Evolutionary conservation across 92 coral and sea anemone species (phyloP).

Genomic region (Paragorgia papillata): DNA sequence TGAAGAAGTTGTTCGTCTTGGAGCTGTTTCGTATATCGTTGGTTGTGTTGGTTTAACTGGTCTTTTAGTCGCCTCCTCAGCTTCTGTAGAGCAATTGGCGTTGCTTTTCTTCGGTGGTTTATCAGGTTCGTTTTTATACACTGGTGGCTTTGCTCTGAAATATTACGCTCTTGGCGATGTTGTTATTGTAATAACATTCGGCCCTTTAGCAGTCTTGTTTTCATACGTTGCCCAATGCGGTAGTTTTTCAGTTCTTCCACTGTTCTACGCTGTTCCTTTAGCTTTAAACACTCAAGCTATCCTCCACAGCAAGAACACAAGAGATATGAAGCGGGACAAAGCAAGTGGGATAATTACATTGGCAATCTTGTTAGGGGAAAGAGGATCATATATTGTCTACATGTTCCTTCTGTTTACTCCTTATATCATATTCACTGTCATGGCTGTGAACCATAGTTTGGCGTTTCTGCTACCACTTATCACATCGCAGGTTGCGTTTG

Average conservation of each 20-base stretch:
- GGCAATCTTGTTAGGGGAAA: slow-evolving; percentile 79
- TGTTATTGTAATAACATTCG: slow-evolving; percentile 91
- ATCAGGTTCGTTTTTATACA: slow-evolving; percentile 95
- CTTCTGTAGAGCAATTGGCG: slow-evolving; percentile 91
- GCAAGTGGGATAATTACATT: slow-evolving; percentile 83
- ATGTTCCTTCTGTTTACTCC: slow-evolving; percentile 80
- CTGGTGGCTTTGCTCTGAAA: slow-evolving; percentile 96
- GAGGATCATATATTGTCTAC: slow-evolving; percentile 77
- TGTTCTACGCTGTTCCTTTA: slow-evolving; percentile 80
- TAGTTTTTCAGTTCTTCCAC: slow-evolving; percentile 67
- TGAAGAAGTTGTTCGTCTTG: slow-evolving; percentile 90
- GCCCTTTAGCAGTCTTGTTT: slow-evolving; percentile 93
- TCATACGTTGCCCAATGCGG: slow-evolving; percentile 90
- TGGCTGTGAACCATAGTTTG: slow-evolving; percentile 78
- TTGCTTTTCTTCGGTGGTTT: slow-evolving; percentile 93
- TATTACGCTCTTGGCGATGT: slow-evolving; percentile 95
- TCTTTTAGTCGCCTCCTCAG: slow-evolving; percentile 81
- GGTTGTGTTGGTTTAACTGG: slow-evolving; percentile 78
- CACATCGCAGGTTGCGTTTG: slow-evolving; percentile 76
- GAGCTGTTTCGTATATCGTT: slow-evolving; percentile 72
- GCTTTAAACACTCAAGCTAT: slow-evolving; percentile 93
- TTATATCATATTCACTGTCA: slow-evolving; percentile 75
- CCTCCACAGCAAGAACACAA: slow-evolving; percentile 89
- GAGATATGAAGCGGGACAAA: slow-evolving; percentile 82
- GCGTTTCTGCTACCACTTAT: slow-evolving; percentile 70